These are phyloP conservation scores for Odontamblyopus rebecca DNA, from an alignment of 2,797 vertebrate species.

Conservation along the genomic window DNA sequence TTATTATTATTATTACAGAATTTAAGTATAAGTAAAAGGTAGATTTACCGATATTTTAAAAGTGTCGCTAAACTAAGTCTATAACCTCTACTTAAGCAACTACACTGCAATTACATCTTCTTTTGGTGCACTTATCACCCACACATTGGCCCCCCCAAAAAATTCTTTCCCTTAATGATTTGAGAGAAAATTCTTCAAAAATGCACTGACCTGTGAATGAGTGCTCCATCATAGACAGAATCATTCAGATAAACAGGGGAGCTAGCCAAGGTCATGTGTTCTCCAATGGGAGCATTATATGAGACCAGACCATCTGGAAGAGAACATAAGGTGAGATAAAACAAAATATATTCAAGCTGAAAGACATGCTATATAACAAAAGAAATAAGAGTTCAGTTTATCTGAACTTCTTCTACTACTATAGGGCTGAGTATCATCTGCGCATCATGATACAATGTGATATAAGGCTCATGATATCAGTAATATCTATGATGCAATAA, in stretches of 20 bases:
- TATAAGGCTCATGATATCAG: neutral
- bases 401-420: neutral
- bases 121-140: neutral
- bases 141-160: neutral
- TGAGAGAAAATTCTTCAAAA: neutral
- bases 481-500: neutral
- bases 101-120: neutral
- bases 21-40: neutral
- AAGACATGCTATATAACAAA: neutral
- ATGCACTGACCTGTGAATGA: slow-evolving; percentile 82
- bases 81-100: neutral
- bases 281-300: slow-evolving; percentile 88
- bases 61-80: neutral
- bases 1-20: neutral
- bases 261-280: slow-evolving; percentile 82
- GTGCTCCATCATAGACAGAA: slow-evolving; percentile 92
- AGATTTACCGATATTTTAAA: neutral
- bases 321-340: slow-evolving; percentile 12
- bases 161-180: neutral
- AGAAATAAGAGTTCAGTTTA: neutral
- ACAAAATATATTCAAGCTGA: neutral
- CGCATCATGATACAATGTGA: neutral
- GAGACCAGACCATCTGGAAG: slow-evolving; percentile 91
- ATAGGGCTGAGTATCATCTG: neutral
- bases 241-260: slow-evolving; percentile 88